These are phyloP conservation scores for Lasioglossum oenotherae DNA, from an alignment of 2,888 invertebrate genomes.

Conservation along the genomic window DNA sequence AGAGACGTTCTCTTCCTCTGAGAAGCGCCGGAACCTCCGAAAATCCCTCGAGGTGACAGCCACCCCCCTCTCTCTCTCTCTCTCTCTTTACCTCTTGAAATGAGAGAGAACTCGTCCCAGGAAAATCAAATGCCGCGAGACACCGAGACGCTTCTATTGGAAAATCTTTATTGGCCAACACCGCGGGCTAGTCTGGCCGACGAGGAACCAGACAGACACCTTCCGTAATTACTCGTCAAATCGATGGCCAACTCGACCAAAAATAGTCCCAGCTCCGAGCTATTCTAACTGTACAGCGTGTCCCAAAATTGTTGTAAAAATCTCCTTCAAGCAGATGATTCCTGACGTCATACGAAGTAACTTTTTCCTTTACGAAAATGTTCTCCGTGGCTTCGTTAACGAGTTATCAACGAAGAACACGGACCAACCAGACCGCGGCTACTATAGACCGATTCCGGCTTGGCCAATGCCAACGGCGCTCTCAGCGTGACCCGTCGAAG, in stretches of 20 bases:
- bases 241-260: not conserved
- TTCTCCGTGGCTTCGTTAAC: too few relatives aligned
- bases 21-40: not conserved
- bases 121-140: slow-evolving; percentile 46
- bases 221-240: slow-evolving; percentile 17
- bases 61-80: not conserved
- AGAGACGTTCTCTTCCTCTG: slow-evolving; percentile 2
- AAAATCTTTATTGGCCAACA: slow-evolving; percentile 43
- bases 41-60: not conserved
- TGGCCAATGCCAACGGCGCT: too few relatives aligned
- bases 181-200: not conserved
- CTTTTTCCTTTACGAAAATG: too few relatives aligned
- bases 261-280: not conserved
- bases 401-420: too few relatives aligned
- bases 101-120: not conserved
- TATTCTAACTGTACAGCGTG: too few relatives aligned
- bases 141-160: slow-evolving; percentile 25
- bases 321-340: too few relatives aligned
- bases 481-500: too few relatives aligned
- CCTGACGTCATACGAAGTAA: too few relatives aligned
- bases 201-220: slow-evolving; percentile 5
- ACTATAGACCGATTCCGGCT: too few relatives aligned
- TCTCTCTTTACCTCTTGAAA: not conserved
- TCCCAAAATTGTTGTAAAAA: too few relatives aligned
- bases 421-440: too few relatives aligned